Percentiles rank a stretch among this genome's conserved stretches.
Evolutionary conservation across 2,888 invertebrate genomes (phyloP).

Genomic region (Leptinotarsa tumamoca): DNA sequence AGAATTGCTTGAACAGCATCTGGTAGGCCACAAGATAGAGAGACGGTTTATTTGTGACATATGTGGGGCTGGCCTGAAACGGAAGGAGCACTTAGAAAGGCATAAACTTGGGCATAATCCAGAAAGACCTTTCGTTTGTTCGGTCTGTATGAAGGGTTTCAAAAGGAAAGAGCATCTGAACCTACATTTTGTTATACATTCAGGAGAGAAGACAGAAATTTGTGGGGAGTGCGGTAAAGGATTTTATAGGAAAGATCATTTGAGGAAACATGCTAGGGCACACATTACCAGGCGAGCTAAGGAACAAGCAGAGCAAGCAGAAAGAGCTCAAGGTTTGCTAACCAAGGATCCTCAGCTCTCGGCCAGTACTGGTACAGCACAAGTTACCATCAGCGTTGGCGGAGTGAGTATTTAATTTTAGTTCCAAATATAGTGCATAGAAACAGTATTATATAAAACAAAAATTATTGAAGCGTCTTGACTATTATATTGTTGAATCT

Average conservation of each 20-base stretch:
- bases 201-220: conserved; percentile 85
- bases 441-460: too few species aligned
- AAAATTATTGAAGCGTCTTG: too few species aligned
- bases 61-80: conserved; percentile 81
- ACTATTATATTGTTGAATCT: too few species aligned
- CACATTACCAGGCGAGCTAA: conserved; percentile 82
- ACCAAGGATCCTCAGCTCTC: conserved; percentile 45
- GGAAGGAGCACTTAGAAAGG: conserved; percentile 82
- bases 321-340: conserved; percentile 55
- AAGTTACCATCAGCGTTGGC: conserved; percentile 63
- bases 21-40: conserved; percentile 84
- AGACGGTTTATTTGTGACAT: conserved; percentile 82
- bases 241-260: conserved; percentile 83
- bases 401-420: conserved; percentile 45
- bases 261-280: conserved; percentile 83
- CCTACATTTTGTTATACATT: conserved; percentile 86
- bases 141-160: conserved; percentile 81
- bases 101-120: conserved; percentile 86
- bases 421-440: neutral
- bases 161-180: conserved; percentile 86
- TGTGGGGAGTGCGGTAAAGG: conserved; percentile 83
- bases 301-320: conserved; percentile 70
- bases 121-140: conserved; percentile 83
- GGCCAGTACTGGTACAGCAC: conserved; percentile 54
- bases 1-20: conserved; percentile 81